Evolutionary conservation across 2,797 vertebrate species (phyloP), one percentile per base, ranked within the genome.

Genomic region (Danionella dracula): DNA sequence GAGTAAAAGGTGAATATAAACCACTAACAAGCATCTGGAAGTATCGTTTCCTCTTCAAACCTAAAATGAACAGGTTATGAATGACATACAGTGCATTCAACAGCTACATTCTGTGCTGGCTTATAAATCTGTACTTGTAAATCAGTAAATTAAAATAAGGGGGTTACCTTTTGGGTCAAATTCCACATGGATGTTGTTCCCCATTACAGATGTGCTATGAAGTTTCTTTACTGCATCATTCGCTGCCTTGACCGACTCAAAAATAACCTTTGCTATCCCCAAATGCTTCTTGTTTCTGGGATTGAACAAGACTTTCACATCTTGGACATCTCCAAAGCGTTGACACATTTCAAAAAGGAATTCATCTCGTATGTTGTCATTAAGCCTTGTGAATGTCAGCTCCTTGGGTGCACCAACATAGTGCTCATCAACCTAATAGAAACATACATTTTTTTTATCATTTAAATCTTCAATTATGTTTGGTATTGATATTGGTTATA

Each of bases 201-300:
- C 97, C 97, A 99, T 99, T 72, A 99, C 96, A 0, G 97, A 96
- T 0, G 93, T 98, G 76, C 93, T 91, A 69, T 98, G 91, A 71
- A 99, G 88, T 65, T 94, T 87, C 68, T 90, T 88, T 8, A 94
- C 95, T 0, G 93, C 91, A 23, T 93, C 90, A 73, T 87, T 93
- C 19, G 97, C 95, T 0, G 92, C 94, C 71, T 75, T 88, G 72
- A 94, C 94, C 0, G 91, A 93, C 83, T 94, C 92, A 58, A 99
- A 99, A 62, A 96, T 65, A 4, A 98, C 94, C 89, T 92, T 98
- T 54, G 95, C 96, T 0, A 99, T 87, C 60, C 97, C 97, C 81
- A 96, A 83, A 82, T 98, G 97, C 79, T 98, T 99, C 79, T 92
- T 97, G 86, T 91, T 99, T 78, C 92, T 94, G 5, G 94, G 95